Evolutionary conservation across 2,113 vertebrate genomes (phyloP), one percentile per base, ranked within the genome.

Genomic region (Actinemys pallida): DNA sequence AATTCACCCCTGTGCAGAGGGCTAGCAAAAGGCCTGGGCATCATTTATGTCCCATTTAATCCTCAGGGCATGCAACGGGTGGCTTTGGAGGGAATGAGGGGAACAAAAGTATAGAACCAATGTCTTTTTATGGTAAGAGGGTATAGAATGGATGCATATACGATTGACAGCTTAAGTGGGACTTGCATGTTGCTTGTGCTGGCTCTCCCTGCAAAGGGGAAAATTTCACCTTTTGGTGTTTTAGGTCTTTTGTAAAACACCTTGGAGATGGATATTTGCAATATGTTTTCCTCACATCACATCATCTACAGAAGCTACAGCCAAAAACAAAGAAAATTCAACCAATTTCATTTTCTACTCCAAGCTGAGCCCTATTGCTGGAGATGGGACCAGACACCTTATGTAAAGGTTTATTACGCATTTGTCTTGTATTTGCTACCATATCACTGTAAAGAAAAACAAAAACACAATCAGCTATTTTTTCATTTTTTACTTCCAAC

Each of bases 401-500:
- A 53, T 42, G 84, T 97, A 95, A 97, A 97, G 52, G 76, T 96
- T 96, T 96, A 85, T 98, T 97, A 95, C 25, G 42, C 90, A 95
- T 98, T 97, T 97, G 97, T 95, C 96, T 96, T 98, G 93, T 97
- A 97, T 97, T 97, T 97, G 97, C 97, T 98, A 98, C 98, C 98
- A 98, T 97, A 97, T 96, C 97, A 98, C 97, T 98, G 97, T 98
- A 98, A 98, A 98, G 92, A 86, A 88, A 81, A 95, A 88, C 87
- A 84, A 95, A 62, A 96, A 97, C 94, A 95, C 93, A 93, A 96
- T 95, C 94, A 94, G 97, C 97, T 97, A 97, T 95, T 98, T 98
- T 98, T 97, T 98, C 97, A 97, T 94, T 98, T 98, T 98, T 98
- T 98, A 98, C 97, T 98, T 97, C 97, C 96, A 97, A 97, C 95